Base-by-base conservation (phyloP, 2,888 invertebrate genomes). In the Trissonchulus sp. region DNA sequence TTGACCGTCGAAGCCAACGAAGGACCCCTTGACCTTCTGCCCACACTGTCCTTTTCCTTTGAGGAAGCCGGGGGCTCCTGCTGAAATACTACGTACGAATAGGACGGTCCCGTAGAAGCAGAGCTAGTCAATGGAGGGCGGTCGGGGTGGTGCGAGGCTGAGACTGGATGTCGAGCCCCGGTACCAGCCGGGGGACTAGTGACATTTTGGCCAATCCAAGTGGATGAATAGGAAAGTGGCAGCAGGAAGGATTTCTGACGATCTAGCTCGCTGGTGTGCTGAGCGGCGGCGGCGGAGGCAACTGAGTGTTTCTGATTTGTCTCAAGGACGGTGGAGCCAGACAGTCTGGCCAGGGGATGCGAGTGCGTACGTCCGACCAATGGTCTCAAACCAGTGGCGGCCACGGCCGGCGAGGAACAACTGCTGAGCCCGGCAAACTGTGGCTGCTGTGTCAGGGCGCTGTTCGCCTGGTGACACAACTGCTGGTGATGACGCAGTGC, bases 41-140 rank as follows among this genome's bases (percentile, higher is more conserved):
- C 48, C 8, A 48, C 48, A 23, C 8, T 15, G 23, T 8, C 23
- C 48, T 8, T 8, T 48, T 48, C 48, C 48, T 48, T 8, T 15
- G 15, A 15, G 28, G 65, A 3, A 15, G 28, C 31, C 3, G 15
- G 31, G 3, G 69, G 69, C 69, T 69, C 33, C 8, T 30, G 23
- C 15, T 69, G 69, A 3, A 69, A 34, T 8, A 8, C 18, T 8
- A 69, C 69, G 33, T 69, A 69, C 3, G 69, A 31, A 34, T 69
- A 69, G 31, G 65, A n/a, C 30, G 65, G 3, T 15, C 8, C 30
- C 3, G 65, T 28, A n/a, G n/a, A n/a, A n/a, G n/a, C n/a, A n/a
- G n/a, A n/a, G n/a, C n/a, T n/a, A n/a, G n/a, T n/a, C n/a, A n/a
- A n/a, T n/a, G n/a, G n/a, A n/a, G n/a, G n/a, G n/a, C n/a, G n/a